Base-by-base conservation (phyloP, 2,797 vertebrate species). In the Stomatorhinus walkeri region DNA sequence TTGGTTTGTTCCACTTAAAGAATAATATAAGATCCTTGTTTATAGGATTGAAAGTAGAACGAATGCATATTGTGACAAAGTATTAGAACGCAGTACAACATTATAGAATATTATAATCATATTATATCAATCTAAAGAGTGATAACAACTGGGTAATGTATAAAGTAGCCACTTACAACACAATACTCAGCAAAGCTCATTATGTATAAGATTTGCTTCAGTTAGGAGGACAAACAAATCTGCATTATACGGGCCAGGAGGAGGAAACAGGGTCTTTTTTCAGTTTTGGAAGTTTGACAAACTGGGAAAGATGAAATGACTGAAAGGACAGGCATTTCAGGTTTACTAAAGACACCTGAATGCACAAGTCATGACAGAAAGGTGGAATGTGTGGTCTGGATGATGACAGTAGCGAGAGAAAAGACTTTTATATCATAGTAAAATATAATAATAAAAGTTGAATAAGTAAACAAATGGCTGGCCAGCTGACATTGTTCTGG, bases 281-380 rank as follows among this genome's bases (percentile, higher is more conserved):
- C 40, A n/a, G 36, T 81, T 81, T 10, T 81, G 40, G 16, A 40
- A 81, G 40, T 81, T 81, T 81, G 72, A 43, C 72, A 43, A 43
- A 79, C 76, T 22, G 40, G 19, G 40, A 22, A 32, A 43, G 76
- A 81, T 19, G 40, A 81, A 81, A 43, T 81, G 14, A 81, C 28
- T 40, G 28, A 76, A 76, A 36, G 5, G 32, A 76, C 76, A 81
- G 76, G 76, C 76, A 81, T 10, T 81, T 43, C 40, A 81, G 76
- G 36, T 81, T 81, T 81, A 81, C 16, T 22, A 10, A 46, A 81
- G 16, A 40, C 40, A 81, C 7, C 36, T n/a, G 76, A 46, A n/a
- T 81, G 76, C 76, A 46, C 76, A 81, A 81, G 40, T 81, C 76
- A n/a, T 81, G 76, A 81, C 76, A 46, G 36, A 81, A 46, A 46